A percentile compares a stretch with the other conserved stretches of the same genome.
Conservation (phyloP, 2,113 vertebrate species). For the Puntigrus tetrazona region DNA sequence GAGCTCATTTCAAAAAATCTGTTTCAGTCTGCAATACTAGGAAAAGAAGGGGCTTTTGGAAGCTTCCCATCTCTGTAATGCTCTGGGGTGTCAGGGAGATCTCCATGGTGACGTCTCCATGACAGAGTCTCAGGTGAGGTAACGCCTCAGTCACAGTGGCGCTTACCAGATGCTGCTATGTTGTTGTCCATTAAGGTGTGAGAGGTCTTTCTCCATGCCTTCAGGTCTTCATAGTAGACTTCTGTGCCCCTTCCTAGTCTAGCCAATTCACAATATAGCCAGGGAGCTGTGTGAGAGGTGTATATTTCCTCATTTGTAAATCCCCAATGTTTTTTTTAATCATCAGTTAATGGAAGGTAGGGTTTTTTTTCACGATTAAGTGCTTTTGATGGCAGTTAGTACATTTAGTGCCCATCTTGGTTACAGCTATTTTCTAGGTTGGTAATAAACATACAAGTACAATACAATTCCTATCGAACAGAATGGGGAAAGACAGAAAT, state of each 20-base stretch:
- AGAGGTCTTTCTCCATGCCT: slow-evolving; percentile 20
- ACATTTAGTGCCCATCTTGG: not conserved
- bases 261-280: not conserved
- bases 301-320: not conserved
- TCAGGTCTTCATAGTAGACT: not conserved
- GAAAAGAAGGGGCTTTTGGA: slow-evolving; percentile 23
- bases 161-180: not conserved
- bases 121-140: slow-evolving; percentile 50
- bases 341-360: not conserved
- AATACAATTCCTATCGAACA: not conserved
- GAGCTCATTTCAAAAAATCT: slow-evolving; percentile 2
- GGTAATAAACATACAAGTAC: not conserved
- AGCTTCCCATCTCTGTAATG: slow-evolving; percentile 36
- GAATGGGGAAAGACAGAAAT: not conserved
- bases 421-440: not conserved
- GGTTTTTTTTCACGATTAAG: not conserved
- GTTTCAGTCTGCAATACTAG: slow-evolving; percentile 17
- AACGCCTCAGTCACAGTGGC: slow-evolving; percentile 8
- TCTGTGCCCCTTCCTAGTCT: not conserved
- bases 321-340: not conserved
- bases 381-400: not conserved
- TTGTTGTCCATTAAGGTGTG: slow-evolving; percentile 22
- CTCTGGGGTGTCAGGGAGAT: slow-evolving; percentile 31
- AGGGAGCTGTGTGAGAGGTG: not conserved
- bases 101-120: slow-evolving; percentile 53